Conservation (phyloP, 2,888 invertebrate species). For the Plagodis pulveraria region DNA sequence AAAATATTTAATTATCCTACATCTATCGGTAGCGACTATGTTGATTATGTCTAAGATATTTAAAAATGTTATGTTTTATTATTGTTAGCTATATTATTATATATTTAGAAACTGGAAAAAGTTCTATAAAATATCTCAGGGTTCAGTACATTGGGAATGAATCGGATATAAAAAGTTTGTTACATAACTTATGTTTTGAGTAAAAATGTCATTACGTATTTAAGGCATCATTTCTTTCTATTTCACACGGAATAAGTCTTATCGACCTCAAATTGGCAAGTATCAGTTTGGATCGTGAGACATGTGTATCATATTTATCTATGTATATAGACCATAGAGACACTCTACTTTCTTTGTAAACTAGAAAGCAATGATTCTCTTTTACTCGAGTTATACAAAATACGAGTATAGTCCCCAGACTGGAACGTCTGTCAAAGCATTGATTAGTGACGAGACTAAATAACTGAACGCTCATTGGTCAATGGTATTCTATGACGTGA, state of each 20-base stretch:
- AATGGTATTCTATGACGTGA: too few relatives aligned
- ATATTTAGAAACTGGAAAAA: constrained; percentile 54
- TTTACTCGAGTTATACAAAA: too few relatives aligned
- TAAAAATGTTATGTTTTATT: constrained; percentile 36
- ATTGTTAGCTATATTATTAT: constrained; percentile 40
- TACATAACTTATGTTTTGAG: not conserved
- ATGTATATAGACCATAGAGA: too few relatives aligned
- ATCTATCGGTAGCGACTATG: constrained; percentile 28
- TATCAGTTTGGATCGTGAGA: too few relatives aligned
- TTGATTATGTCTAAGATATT: constrained; percentile 39
- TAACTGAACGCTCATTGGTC: too few relatives aligned
- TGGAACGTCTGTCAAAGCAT: too few relatives aligned
- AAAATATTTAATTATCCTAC: constrained; percentile 35
- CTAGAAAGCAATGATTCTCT: too few relatives aligned
- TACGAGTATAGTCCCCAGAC: too few relatives aligned
- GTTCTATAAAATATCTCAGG: constrained; percentile 61
- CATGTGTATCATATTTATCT: too few relatives aligned
- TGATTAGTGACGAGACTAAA: too few relatives aligned
- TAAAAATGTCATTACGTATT: constrained; percentile 7
- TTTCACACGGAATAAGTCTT: not conserved
- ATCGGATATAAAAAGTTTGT: constrained; percentile 45
- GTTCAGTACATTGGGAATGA: constrained; percentile 45
- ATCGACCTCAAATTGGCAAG: too few relatives aligned
- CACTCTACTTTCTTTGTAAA: too few relatives aligned
- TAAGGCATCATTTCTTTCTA: not conserved